Conservation (phyloP, 2,797 vertebrate genomes). For the Ptychadena robeensis region DNA sequence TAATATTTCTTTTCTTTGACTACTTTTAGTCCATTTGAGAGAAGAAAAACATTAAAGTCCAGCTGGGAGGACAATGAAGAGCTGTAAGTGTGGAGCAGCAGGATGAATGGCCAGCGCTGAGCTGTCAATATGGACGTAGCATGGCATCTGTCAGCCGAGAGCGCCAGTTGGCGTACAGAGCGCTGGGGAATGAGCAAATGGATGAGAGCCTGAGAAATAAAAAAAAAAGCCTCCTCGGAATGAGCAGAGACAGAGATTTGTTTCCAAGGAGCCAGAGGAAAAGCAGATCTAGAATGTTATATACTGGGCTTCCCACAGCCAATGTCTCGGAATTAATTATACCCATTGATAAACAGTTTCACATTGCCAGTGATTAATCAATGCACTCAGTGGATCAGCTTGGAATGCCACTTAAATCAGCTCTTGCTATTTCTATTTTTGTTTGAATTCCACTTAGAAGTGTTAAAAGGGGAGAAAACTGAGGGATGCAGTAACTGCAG, state of each 20-base stretch:
- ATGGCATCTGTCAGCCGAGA: slow-evolving; percentile 43
- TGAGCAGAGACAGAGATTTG: slow-evolving; percentile 1
- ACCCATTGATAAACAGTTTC: slow-evolving; percentile 32
- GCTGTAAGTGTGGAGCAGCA: slow-evolving; percentile 6
- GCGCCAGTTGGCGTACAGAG: slow-evolving; percentile 34
- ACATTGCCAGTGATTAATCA: slow-evolving; percentile 20
- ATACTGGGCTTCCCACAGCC: slow-evolving; percentile 6
- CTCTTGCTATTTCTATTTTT: not conserved
- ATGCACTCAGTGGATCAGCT: not conserved
- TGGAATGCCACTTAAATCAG: not conserved
- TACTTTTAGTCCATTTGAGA: not conserved
- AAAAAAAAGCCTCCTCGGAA: slow-evolving; percentile 5
- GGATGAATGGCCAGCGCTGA: not conserved
- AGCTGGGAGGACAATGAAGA: not conserved
- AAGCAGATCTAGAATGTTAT: slow-evolving; percentile 16
- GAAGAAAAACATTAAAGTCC: not conserved
- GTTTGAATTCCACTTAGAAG: not conserved
- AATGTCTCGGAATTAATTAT: slow-evolving; percentile 42
- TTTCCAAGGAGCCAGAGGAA: slow-evolving; percentile 21
- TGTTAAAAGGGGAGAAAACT: not conserved
- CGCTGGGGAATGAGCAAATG: slow-evolving; percentile 14
- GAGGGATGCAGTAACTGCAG: too few species aligned
- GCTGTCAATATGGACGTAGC: slow-evolving; percentile 11
- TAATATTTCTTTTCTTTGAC: not conserved
- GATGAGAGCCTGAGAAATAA: not conserved